phyloP scores from a whole-genome alignment of 2,113 vertebrate species.

The Clarias macrocephalus region DNA sequence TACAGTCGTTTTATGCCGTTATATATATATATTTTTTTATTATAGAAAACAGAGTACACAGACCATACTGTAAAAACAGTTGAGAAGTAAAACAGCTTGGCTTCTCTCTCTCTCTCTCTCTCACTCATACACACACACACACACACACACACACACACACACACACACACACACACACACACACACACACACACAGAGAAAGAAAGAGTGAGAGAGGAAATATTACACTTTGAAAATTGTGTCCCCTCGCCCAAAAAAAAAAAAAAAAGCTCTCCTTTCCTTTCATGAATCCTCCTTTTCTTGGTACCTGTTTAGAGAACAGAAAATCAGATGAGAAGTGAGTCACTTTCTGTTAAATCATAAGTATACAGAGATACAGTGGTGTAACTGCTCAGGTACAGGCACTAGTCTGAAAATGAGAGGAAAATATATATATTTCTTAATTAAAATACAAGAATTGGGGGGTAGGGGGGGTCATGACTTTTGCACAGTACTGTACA shows the following conservation, averaged over 20 bases:
- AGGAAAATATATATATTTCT: no score
- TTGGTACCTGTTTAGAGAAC: constrained; percentile 73
- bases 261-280: background rate
- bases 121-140: background rate
- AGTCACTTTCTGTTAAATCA: background rate
- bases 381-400: no score
- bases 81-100: background rate
- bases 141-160: background rate
- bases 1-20: background rate
- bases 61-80: background rate
- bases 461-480: no score
- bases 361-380: background rate
- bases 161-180: background rate
- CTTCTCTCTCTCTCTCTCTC: background rate
- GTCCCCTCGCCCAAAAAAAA: background rate
- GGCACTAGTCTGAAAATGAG: no score
- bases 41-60: background rate
- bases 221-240: background rate
- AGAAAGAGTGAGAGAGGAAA: no score
- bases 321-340: constrained; percentile 9
- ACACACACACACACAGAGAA: background rate
- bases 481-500: no score
- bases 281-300: constrained; percentile 86
- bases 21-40: background rate
- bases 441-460: no score